These are phyloP conservation scores for Muntiacus reevesi DNA, from an alignment of 2,113 vertebrate species.

Conservation along the genomic window DNA sequence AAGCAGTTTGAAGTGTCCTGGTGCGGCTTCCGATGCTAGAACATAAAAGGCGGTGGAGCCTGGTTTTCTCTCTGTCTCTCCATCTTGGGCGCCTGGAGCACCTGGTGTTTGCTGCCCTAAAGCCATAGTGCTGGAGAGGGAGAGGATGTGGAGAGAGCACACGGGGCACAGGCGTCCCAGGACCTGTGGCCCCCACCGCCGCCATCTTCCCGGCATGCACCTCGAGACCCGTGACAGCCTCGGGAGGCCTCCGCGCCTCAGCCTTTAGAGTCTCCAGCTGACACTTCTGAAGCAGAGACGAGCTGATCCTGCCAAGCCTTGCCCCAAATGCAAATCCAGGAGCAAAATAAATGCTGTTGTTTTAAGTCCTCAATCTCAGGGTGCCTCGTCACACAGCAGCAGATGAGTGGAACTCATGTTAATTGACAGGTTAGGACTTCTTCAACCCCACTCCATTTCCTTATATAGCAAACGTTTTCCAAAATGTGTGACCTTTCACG, in stretches of 20 bases:
- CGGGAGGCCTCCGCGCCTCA: background rate
- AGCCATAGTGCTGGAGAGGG: background rate
- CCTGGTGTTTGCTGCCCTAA: background rate
- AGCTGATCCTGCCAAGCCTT: background rate
- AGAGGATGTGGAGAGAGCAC: too few species aligned
- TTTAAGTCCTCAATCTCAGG: background rate
- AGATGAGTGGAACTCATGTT: background rate
- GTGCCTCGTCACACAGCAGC: background rate
- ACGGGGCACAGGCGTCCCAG: too few species aligned
- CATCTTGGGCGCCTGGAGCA: background rate
- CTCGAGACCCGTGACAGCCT: accelerated
- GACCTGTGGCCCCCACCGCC: accelerated
- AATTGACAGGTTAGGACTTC: background rate
- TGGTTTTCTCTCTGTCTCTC: background rate
- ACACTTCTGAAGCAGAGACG: background rate
- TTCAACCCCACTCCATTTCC: background rate
- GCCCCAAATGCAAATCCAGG: background rate
- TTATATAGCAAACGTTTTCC: background rate
- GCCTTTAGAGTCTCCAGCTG: too few species aligned
- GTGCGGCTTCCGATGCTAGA: accelerated
- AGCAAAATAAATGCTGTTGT: background rate
- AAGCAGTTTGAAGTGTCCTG: background rate
- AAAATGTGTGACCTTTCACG: background rate
- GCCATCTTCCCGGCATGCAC: background rate
- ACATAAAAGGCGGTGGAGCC: background rate